Evolutionary conservation across 2,888 invertebrate genomes (phyloP), one percentile per base, ranked within the genome.

Genomic region (Criorhina ranunculi): DNA sequence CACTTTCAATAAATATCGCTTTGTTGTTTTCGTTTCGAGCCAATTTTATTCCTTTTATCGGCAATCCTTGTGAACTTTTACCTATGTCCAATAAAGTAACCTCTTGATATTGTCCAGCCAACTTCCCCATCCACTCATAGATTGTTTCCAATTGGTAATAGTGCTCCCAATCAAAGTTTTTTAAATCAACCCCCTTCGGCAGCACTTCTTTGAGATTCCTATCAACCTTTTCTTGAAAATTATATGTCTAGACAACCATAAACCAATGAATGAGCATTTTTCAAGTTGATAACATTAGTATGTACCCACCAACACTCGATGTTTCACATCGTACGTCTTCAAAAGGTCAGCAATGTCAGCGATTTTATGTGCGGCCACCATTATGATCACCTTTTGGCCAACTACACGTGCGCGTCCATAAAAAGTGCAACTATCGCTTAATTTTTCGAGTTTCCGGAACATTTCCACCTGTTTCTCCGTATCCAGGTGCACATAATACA

Each of bases 1-100:
- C 93, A 46, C 91, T 92, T 88, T 94, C 94, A n/a, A 94, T 90
- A 86, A 94, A 93, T 12, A 93, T 91, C 0, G 91, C 90, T 51
- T 92, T 92, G 49, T 93, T 92, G 0, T 87, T 88, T 0, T 89
- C 69, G 80, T 90, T 91, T 19, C 89, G 92, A 3, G 92, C 91
- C 0, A 93, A 81, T 83, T 92, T 93, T 0, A 93, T 89, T 1
- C 93, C 94, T 67, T 91, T 90, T 24, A 93, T 93, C 15, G 92
- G 88, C 44, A 93, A 90, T 0, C 93, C 93, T 89, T 94, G 93
- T 11, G 92, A 93, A 53, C 93, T 93, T 7, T 86, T 88, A 17
- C 94, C 94, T 87, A 92, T 93, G 49, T 91, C 90, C 1, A 93
- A 80, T 0, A 92, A 59, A 0, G 89, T 90, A 0, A 93, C 89